Conservation (phyloP, 2,797 vertebrate species). For the Neoniphon sammara region DNA sequence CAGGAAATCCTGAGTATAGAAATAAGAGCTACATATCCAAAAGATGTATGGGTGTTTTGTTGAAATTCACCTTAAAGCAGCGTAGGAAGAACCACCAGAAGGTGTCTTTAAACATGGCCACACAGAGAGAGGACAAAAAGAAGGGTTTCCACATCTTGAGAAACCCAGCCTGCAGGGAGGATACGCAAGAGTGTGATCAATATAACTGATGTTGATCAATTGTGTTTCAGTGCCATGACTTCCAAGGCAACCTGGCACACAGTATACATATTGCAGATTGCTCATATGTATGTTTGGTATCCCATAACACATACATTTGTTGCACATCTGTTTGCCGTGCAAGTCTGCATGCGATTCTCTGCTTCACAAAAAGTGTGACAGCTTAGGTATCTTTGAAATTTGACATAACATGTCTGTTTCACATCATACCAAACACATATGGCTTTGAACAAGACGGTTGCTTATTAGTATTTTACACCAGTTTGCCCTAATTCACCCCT, state of each 20-base stretch:
- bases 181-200: constrained; percentile 30
- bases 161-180: constrained; percentile 53
- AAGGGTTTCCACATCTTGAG: constrained; percentile 65
- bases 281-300: constrained; percentile 41
- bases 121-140: constrained; percentile 68
- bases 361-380: constrained; percentile 57
- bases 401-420: constrained; percentile 65
- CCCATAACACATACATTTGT: constrained; percentile 39
- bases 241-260: constrained; percentile 16
- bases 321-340: constrained; percentile 58
- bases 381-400: constrained; percentile 67
- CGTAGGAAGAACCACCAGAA: constrained; percentile 42
- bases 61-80: constrained; percentile 68
- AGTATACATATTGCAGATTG: constrained; percentile 42
- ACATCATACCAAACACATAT: constrained; percentile 68
- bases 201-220: constrained; percentile 25
- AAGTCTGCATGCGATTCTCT: constrained; percentile 49
- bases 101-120: constrained; percentile 65
- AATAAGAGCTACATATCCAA: constrained; percentile 2
- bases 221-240: constrained; percentile 22
- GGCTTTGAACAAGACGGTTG: constrained; percentile 55
- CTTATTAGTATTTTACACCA: constrained; percentile 40
- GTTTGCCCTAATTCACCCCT: constrained; percentile 28
- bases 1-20: neutral
- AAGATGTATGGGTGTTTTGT: neutral